Percentiles rank a stretch among this genome's conserved stretches.
These are phyloP conservation scores for Astyanax mexicanus DNA, from an alignment of 2,797 vertebrate genomes.

Conservation along the genomic window DNA sequence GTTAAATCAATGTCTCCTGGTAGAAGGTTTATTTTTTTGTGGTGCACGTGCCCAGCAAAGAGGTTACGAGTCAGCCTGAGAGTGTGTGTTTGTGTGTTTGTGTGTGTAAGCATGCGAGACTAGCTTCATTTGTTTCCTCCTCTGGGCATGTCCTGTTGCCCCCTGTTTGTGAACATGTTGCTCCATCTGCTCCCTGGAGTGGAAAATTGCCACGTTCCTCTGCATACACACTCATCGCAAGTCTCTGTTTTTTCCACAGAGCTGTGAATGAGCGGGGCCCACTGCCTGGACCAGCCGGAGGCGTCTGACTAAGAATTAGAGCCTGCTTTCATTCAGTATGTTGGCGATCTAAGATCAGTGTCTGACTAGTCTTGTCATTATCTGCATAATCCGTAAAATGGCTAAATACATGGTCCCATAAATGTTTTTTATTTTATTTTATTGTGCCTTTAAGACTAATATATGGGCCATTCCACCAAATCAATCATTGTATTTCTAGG, in stretches of 20 bases:
- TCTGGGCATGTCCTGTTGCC: constrained; percentile 30
- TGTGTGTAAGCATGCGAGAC: constrained; percentile 20
- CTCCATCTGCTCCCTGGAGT: constrained; percentile 51
- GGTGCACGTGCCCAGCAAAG: constrained; percentile 5
- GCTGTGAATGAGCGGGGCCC: not conserved
- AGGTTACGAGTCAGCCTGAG: constrained; percentile 11
- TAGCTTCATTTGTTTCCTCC: constrained; percentile 47
- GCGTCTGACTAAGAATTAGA: not conserved
- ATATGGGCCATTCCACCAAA: no score
- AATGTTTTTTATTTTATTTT: no score
- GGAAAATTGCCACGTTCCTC: constrained; percentile 47
- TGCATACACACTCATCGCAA: constrained; percentile 31
- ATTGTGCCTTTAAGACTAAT: no score
- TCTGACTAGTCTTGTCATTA: not conserved
- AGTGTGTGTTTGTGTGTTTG: not conserved
- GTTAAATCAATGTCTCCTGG: not conserved
- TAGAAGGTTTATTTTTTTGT: not conserved
- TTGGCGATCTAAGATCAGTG: not conserved
- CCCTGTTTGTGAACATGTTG: constrained; percentile 38
- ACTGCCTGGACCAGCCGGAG: not conserved
- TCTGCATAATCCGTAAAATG: not conserved
- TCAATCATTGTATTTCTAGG: no score
- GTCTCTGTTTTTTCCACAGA: constrained; percentile 7
- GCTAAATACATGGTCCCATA: not conserved
- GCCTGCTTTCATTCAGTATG: not conserved